Conservation (phyloP, 2,888 invertebrate species). For the Cephonodes hylas region DNA sequence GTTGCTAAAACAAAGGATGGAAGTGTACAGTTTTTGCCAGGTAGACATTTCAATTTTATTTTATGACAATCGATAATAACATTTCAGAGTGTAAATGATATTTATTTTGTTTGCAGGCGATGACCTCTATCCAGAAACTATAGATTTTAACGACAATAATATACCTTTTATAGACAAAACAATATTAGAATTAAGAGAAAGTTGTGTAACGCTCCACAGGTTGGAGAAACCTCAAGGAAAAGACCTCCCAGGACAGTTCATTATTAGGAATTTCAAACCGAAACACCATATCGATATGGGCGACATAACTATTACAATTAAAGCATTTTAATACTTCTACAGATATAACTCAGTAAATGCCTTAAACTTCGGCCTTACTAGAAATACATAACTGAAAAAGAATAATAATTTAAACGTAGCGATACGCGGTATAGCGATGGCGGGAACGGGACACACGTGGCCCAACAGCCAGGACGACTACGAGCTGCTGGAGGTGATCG, state of each 20-base stretch:
- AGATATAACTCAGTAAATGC: conserved; percentile 40
- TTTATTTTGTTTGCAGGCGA: conserved; percentile 69
- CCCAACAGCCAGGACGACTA: conserved; percentile 97
- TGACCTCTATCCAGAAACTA: conserved; percentile 63
- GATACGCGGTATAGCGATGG: conserved; percentile 39
- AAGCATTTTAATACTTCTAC: conserved; percentile 32
- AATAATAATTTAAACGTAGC: conserved; percentile 64
- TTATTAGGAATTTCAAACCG: conserved; percentile 56
- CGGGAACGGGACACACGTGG: conserved; percentile 83
- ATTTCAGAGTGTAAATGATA: neutral
- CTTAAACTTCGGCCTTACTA: conserved; percentile 62
- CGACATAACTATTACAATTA: conserved; percentile 43
- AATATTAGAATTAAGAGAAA: conserved; percentile 54
- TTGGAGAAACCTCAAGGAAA: conserved; percentile 39
- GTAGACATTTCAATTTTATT: conserved; percentile 47
- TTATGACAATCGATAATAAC: neutral
- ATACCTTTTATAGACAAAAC: conserved; percentile 49
- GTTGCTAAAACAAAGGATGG: conserved; percentile 81
- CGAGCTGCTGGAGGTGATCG: conserved; percentile 96
- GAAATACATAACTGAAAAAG: conserved; percentile 34
- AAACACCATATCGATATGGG: conserved; percentile 67
- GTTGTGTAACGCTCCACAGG: conserved; percentile 51
- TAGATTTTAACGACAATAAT: conserved; percentile 56
- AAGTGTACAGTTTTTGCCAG: conserved; percentile 80
- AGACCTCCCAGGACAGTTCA: conserved; percentile 31